These are phyloP conservation scores for Leptosomus discolor DNA, from an alignment of 2,113 vertebrate genomes.

Conservation along the genomic window DNA sequence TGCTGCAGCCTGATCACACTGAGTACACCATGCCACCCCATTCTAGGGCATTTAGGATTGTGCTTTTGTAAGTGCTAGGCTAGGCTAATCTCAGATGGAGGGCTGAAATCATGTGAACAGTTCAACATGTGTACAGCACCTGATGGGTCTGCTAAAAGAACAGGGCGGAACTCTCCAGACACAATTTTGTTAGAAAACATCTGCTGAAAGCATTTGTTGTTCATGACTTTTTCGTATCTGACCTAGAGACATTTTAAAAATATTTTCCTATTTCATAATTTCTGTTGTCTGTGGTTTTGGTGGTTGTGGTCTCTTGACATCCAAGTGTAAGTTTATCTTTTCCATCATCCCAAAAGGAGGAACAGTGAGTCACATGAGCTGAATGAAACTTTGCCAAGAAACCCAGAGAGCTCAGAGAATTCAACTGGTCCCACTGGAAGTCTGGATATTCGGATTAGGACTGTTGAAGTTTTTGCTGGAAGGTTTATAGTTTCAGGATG, in stretches of 20 bases:
- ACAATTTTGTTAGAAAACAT: not conserved
- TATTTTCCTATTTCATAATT: not conserved
- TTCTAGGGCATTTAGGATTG: not conserved
- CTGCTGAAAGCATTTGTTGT: not conserved
- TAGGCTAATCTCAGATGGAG: not conserved
- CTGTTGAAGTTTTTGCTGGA: not conserved
- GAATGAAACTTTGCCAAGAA: not conserved
- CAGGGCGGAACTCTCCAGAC: not conserved
- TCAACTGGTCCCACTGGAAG: fast-evolving
- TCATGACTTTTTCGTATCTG: not conserved
- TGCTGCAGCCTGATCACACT: not conserved
- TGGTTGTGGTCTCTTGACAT: not conserved
- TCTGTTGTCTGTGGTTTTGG: not conserved
- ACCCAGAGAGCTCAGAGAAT: not conserved
- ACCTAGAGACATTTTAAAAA: not conserved
- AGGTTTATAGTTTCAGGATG: not conserved
- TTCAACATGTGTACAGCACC: not conserved
- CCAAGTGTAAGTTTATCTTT: not conserved
- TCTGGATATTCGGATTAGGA: not conserved
- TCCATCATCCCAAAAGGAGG: not conserved
- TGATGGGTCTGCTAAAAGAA: not conserved
- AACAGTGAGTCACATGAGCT: not conserved
- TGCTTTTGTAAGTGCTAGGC: not conserved
- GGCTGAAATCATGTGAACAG: not conserved
- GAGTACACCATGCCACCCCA: not conserved